These are phyloP conservation scores for Yasuhikotakia modesta DNA, from an alignment of 2,797 vertebrate species.

Conservation along the genomic window DNA sequence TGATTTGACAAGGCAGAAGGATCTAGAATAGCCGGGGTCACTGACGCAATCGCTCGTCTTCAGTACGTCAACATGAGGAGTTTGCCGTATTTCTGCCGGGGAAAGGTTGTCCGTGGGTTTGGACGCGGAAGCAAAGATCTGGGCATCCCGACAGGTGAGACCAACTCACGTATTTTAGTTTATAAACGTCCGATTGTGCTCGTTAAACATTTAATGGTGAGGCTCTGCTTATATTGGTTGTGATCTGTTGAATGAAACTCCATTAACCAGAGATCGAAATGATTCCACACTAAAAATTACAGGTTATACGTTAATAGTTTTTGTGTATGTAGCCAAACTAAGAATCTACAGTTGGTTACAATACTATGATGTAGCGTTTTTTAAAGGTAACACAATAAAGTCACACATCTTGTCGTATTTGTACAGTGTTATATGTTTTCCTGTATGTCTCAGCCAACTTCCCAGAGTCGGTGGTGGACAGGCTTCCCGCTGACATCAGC, in stretches of 20 bases:
- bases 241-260: no score
- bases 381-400: no score
- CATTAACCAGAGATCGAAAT: no score
- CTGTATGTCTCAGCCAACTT: conserved; percentile 89
- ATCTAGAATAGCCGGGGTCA: not conserved
- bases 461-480: conserved; percentile 88
- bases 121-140: conserved; percentile 93
- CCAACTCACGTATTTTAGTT: not conserved
- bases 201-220: no score
- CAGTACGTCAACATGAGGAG: conserved; percentile 84
- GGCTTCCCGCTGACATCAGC: conserved; percentile 86
- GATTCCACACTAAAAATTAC: no score
- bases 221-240: no score
- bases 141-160: conserved; percentile 91
- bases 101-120: conserved; percentile 89
- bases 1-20: conserved; percentile 16
- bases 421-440: not conserved
- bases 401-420: no score
- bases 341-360: no score
- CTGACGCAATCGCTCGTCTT: no score
- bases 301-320: no score
- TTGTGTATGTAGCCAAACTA: not conserved
- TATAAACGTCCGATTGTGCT: no score
- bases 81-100: conserved; percentile 89
- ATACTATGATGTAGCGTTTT: no score